Conservation (phyloP, 2,797 vertebrate species). For the Propithecus deckenii region DNA sequence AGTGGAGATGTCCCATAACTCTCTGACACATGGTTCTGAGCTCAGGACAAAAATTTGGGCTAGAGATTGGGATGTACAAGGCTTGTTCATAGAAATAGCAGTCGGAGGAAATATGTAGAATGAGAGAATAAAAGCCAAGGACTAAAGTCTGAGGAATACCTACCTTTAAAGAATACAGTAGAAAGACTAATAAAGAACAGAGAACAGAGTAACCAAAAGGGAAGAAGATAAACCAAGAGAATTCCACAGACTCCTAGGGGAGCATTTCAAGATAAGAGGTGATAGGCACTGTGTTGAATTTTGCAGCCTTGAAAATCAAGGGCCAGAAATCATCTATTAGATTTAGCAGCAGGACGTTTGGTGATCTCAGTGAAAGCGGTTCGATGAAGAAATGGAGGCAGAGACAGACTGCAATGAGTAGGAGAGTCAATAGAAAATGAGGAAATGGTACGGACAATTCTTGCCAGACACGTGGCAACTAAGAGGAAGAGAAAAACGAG, state of each 20-base stretch:
- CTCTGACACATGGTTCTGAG: neutral
- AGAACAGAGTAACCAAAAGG: neutral
- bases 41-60: neutral
- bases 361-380: neutral
- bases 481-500: neutral
- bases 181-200: slow-evolving; percentile 4
- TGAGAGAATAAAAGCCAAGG: neutral
- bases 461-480: neutral
- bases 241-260: neutral
- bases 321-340: neutral
- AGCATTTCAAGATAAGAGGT: neutral
- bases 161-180: neutral
- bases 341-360: neutral
- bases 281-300: neutral
- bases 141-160: neutral
- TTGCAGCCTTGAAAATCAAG: neutral
- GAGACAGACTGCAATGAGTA: neutral
- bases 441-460: neutral
- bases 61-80: neutral
- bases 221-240: neutral
- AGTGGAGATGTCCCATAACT: neutral
- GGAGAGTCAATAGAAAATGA: neutral
- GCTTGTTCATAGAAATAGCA: neutral
- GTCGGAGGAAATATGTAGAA: neutral
- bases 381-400: neutral